Evolutionary conservation across 2,113 vertebrate genomes (phyloP), one percentile per base, ranked within the genome.

Genomic region (Paracanthobrama guichenoti): DNA sequence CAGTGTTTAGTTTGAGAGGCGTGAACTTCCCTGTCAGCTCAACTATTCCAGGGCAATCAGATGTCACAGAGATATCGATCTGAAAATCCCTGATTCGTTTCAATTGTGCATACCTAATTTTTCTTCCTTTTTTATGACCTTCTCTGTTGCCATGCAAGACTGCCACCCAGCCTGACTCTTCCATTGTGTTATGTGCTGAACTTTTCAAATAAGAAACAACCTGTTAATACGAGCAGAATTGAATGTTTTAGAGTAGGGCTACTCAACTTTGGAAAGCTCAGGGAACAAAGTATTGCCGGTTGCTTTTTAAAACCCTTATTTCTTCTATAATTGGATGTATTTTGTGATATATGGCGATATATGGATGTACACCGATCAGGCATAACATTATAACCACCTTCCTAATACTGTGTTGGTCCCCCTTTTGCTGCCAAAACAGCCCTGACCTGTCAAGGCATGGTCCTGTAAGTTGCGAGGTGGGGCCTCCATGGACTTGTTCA

Each of bases 1-100:
- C 39, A 28, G 39, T 79, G 77, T 64, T 64, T 79, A 64, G 77
- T 79, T 79, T 79, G 20, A 64, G 39, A 79, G 77, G 59, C 1
- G 59, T 62, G 59, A 79, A 64, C 57, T 60, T 79, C n/a, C 57
- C 57, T 2, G n/a, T 62, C 77, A 46, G 9, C 35, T 79, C 77
- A 64, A 20, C 31, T 66, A 50, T 80, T 80, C 16, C 60, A 80
- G 60, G 78, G 44, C 60, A 66, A 50, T 66, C 42, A 31, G 18
- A 66, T 28, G 60, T 80, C 59, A 80, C 26, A 0, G n/a, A 80
- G 22, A 64, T 66, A 64, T 80, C 26, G 12, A 50, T 80, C 60
- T 67, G 24, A 80, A 80, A 80, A 28, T 50, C 24, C 72, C 22
- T 24, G 42, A 67, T 80, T 66, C 9, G 20, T 48, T 80, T 80